A percentile compares a stretch with the other conserved stretches of the same genome.
Evolutionary conservation across 2,113 vertebrate genomes (phyloP).

Genomic region (Heptranchias perlo): DNA sequence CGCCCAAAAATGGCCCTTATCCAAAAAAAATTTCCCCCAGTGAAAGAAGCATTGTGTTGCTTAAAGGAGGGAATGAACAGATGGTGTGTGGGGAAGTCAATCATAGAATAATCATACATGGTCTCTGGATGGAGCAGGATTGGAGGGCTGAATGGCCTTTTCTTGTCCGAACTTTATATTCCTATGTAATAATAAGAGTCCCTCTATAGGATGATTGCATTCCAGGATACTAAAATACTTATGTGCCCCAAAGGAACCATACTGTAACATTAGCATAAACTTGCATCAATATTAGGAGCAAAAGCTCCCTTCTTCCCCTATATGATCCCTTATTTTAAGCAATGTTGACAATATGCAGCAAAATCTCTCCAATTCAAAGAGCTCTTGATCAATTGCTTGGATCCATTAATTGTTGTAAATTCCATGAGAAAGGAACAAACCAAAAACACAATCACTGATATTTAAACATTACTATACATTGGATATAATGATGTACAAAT

Average conservation of each 20-base stretch:
- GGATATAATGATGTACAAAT: not conserved
- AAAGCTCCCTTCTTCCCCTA: not conserved
- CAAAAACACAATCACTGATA: not conserved
- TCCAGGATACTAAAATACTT: not conserved
- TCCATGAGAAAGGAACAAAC: not conserved
- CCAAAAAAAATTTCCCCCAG: no score
- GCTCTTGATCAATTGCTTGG: not conserved
- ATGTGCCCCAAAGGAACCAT: not conserved
- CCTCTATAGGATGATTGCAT: not conserved
- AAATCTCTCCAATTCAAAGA: constrained; percentile 15
- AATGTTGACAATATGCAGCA: not conserved
- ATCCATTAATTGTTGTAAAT: constrained; percentile 20
- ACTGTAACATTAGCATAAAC: not conserved
- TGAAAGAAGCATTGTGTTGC: not conserved
- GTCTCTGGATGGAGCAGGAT: not conserved
- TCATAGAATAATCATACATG: not conserved
- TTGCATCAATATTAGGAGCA: not conserved
- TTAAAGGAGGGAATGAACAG: not conserved
- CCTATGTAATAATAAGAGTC: not conserved
- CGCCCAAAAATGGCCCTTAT: no score
- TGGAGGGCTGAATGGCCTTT: not conserved
- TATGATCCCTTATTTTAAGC: not conserved
- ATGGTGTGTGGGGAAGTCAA: not conserved
- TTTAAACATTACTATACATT: not conserved
- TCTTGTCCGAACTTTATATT: not conserved